Conservation (phyloP, 1,140 invertebrate species). For the Andrena cerasifolii region DNA sequence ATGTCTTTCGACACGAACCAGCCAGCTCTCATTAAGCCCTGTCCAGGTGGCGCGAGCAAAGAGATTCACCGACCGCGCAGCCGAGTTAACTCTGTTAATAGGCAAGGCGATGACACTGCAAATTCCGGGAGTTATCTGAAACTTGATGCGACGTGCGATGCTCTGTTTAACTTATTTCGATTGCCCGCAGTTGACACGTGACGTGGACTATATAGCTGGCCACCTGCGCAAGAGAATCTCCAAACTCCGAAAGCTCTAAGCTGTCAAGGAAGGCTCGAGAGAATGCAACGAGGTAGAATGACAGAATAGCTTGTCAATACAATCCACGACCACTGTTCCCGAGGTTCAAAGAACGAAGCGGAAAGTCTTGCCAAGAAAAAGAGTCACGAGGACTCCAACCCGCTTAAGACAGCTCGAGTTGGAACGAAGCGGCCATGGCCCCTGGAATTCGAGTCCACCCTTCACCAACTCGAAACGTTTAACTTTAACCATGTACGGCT, state of each 20-base stretch:
- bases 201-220: too few species aligned
- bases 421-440: conserved; percentile 5
- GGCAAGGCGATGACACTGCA: not conserved
- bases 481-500: conserved; percentile 48
- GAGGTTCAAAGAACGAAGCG: too few species aligned
- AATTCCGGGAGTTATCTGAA: conserved; percentile 6
- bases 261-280: too few species aligned
- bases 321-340: too few species aligned
- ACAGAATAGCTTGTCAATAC: too few species aligned
- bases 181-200: too few species aligned
- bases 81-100: conserved; percentile 23
- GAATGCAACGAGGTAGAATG: too few species aligned
- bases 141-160: not conserved
- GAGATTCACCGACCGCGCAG: not conserved
- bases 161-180: not conserved
- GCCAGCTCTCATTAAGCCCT: conserved; percentile 33
- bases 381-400: conserved; percentile 37
- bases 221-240: too few species aligned
- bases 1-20: conserved; percentile 21
- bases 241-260: too few species aligned
- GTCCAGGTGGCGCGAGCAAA: conserved; percentile 8
- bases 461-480: conserved; percentile 45
- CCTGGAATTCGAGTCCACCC: conserved; percentile 46
- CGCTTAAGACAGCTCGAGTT: conserved; percentile 24
- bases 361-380: not conserved